A percentile compares a stretch with the other conserved stretches of the same genome.
Evolutionary conservation across 2,888 invertebrate species (phyloP).

Genomic region (Asteroscopus sphinx): DNA sequence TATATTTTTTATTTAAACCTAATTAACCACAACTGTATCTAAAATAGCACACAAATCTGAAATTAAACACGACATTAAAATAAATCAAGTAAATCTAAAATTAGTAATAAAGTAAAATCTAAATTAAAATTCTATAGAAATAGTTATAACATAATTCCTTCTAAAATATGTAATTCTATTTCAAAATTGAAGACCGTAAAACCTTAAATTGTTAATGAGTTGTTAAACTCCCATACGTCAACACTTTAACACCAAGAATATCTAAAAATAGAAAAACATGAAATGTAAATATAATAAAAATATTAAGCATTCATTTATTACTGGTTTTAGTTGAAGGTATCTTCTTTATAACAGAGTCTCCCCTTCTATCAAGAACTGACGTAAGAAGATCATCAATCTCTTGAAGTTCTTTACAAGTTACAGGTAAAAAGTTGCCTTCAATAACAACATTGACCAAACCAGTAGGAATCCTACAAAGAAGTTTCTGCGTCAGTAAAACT

Average conservation of each 20-base stretch:
- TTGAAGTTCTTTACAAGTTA: slow-evolving; percentile 61
- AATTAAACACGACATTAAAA: background rate
- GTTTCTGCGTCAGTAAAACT: slow-evolving; percentile 67
- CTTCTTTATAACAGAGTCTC: background rate
- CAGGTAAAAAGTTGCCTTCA: slow-evolving; percentile 73
- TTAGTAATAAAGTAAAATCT: slow-evolving; percentile 5
- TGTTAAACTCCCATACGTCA: no score
- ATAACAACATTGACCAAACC: slow-evolving; percentile 71
- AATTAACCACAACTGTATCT: no score
- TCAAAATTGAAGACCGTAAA: background rate
- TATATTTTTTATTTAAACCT: no score
- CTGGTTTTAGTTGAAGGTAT: background rate
- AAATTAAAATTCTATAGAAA: slow-evolving; percentile 11
- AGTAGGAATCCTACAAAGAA: slow-evolving; percentile 59
- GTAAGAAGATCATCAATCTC: slow-evolving; percentile 65
- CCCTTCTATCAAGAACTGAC: slow-evolving; percentile 10
- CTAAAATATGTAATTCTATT: background rate
- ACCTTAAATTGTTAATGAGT: no score
- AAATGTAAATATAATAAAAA: background rate
- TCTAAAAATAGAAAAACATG: no score
- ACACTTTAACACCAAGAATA: no score
- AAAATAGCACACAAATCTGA: background rate
- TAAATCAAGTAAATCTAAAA: slow-evolving; percentile 9
- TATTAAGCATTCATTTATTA: background rate
- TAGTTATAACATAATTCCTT: background rate